Base-by-base conservation (phyloP, 2,113 vertebrate genomes). In the Dasyornis broadbenti region DNA sequence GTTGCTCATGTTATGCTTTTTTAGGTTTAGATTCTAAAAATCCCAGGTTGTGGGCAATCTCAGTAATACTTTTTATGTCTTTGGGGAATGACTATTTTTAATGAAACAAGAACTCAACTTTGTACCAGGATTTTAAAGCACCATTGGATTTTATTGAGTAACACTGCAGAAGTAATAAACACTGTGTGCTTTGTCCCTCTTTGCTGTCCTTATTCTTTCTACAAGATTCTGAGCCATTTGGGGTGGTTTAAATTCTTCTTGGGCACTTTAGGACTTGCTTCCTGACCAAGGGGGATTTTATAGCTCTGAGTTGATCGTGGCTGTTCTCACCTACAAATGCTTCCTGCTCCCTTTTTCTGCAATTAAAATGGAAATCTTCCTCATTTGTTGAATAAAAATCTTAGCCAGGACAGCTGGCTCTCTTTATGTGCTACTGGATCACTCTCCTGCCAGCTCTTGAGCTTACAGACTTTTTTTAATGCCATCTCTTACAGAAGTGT, bases 91-190 rank as follows among this genome's bases (percentile, higher is more conserved):
- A n/a, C 30, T 60, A 1, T 63, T 89, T 90, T 71, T 85, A 90
- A 86, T 31, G 75, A 76, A 92, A 80, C 53, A 86, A 89, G 70
- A 64, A 92, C 44, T 86, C 70, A 72, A 35, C 44, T 72, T 83
- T 72, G 39, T 72, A 39, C 66, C 17, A 13, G 50, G 64, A 42
- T 84, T 92, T 84, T 86, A 89, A 92, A 89, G 40, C 26, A 24
- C 33, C 5, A 2, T 61, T 89, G 42, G n/a, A 71, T 77, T 86
- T 94, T 68, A 71, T 60, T 50, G 47, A 59, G 28, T 82, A 37
- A 35, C n/a, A 52, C 68, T 60, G 35, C 20, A 77, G 39, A 49
- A 65, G 31, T 69, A 30, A 33, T 75, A 88, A 82, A 80, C 5
- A 1, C 21, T 20, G 4, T 20, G 16, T 35, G 12, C 31, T 64